Conservation (phyloP, 1,140 invertebrate species). For the Drosophila funebris region DNA sequence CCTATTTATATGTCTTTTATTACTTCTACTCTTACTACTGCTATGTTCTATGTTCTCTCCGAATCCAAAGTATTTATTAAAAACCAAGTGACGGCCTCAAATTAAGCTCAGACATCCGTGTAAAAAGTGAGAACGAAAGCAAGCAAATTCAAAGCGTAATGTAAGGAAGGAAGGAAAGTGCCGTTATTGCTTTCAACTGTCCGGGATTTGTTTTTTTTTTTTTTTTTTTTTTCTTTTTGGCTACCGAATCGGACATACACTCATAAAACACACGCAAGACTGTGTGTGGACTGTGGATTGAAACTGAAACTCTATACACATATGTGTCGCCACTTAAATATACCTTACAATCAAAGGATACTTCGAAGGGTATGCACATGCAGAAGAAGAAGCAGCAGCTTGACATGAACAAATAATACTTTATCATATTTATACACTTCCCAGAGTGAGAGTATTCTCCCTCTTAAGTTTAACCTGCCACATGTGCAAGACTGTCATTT, state of each 20-base stretch:
- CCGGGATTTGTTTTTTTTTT: background rate
- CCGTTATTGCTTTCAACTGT: conserved; percentile 35
- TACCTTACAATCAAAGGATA: background rate
- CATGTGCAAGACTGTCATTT: no score
- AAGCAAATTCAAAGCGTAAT: background rate
- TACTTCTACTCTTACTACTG: background rate
- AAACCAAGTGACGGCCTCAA: conserved; percentile 42
- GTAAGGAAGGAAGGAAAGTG: conserved; percentile 9
- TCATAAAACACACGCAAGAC: conserved; percentile 27
- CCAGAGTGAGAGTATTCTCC: no score
- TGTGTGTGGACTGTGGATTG: background rate
- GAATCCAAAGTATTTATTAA: conserved; percentile 36
- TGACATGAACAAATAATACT: no score
- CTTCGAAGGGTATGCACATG: background rate
- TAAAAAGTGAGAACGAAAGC: background rate
- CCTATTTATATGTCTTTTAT: background rate
- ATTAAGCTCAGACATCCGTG: conserved; percentile 24
- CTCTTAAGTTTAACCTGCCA: no score
- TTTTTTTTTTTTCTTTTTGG: background rate
- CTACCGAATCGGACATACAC: background rate
- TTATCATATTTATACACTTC: no score
- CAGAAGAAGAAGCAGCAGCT: background rate
- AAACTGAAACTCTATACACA: background rate
- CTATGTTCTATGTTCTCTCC: background rate
- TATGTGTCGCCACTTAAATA: background rate